A percentile compares a stretch with the other conserved stretches of the same genome.
Evolutionary conservation across 1,140 invertebrate species (phyloP).

Genomic region (Brachionus koreanus): DNA sequence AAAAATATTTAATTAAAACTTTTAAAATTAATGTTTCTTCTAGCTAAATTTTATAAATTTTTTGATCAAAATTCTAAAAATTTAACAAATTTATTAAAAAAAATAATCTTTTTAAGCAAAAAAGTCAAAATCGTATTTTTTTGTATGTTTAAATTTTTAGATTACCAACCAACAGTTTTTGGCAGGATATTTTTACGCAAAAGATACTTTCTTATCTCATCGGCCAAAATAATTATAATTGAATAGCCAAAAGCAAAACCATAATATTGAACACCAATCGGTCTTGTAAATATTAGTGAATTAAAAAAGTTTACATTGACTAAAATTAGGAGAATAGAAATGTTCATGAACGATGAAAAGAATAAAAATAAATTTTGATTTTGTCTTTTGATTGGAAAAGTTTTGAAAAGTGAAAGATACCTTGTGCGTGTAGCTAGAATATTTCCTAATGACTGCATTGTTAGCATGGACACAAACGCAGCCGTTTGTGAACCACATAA

Average conservation of each 20-base stretch:
- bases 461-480: neutral
- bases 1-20: no score
- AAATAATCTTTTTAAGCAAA: neutral
- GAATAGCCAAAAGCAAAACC: neutral
- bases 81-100: neutral
- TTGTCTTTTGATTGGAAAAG: conserved; percentile 7
- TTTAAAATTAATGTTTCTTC: no score
- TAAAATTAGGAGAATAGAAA: neutral
- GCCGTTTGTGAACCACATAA: neutral
- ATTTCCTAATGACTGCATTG: neutral
- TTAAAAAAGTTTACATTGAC: neutral
- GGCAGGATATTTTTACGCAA: conserved; percentile 15
- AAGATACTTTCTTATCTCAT: conserved; percentile 1
- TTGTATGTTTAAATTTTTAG: neutral
- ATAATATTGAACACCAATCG: neutral
- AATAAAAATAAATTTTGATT: neutral
- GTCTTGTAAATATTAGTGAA: neutral
- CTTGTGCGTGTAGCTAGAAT: conserved; percentile 1
- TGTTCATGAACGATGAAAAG: neutral
- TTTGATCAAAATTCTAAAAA: no score
- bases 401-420: conserved; percentile 6
- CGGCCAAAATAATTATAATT: neutral
- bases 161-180: neutral
- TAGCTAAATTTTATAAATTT: no score
- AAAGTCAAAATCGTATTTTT: neutral